Base-by-base conservation (phyloP, 2,888 invertebrate species). In the Sarcophaga subvicina region DNA sequence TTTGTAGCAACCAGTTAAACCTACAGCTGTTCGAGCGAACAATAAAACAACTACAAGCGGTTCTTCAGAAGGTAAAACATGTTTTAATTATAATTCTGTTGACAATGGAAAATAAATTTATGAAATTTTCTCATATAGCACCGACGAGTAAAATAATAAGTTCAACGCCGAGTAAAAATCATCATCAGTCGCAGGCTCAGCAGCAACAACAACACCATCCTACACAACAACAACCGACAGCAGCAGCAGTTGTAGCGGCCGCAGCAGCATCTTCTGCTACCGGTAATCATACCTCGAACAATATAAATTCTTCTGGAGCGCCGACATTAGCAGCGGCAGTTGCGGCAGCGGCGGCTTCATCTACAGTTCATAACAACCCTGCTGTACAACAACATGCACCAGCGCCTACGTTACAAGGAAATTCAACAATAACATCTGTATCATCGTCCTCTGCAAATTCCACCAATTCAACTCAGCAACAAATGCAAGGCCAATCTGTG, bases 1-100 rank as follows among this genome's bases (percentile, higher is more conserved):
- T 83, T 59, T 88, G 88, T 94, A 95, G 90, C 94, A 97, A 96
- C 97, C 97, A 93, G 96, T 98, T 90, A 98, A 98, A 94, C 98
- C 98, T 88, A 96, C 96, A 92, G 97, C 98, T 89, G 96, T 98
- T 90, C 95, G 96, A 94, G 96, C 96, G 82, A 91, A 90, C 76
- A 91, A 90, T 78, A 92, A 92, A 59, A 82, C 93, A 92, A 70
- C 37, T 37, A 37, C 77, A 60, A 94, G 94, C 91, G 92, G 93
- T 92, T 94, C 89, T 64, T 71, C 78, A 73, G 83, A 82, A 75
- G 71, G 82, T 87, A 79, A 64, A 59, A 14, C 1, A 37, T 64
- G 14, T 22, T 76, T 45, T 47, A 45, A 69, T 49, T 59, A 27
- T 27, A 79, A 10, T 37, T 37, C 10, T 37, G 37, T 37, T 37